Base-by-base conservation (phyloP, 2,888 invertebrate genomes). In the Vanessa cardui region DNA sequence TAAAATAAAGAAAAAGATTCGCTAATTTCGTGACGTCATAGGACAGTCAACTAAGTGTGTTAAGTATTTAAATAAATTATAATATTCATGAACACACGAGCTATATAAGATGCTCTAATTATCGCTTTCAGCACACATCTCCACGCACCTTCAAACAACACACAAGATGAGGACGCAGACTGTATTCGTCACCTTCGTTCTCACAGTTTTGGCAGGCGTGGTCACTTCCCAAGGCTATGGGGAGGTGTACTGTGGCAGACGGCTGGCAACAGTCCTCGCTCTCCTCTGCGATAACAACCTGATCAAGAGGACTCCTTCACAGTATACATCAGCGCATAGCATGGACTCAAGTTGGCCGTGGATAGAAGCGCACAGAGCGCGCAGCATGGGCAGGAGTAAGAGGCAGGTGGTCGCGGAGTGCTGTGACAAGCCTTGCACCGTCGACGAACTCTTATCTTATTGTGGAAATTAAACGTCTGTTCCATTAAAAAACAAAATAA, bases 391-490 rank as follows among this genome's bases (percentile, higher is more conserved):
- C 7, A 72, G 80, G 45, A 77, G 74, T 6, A 83, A 81, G 68
- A 71, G 82, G 49, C 79, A 80, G 45, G 76, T 83, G 6, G 83
- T 75, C 6, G 75, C 74, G 2, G 79, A 82, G 60, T 84, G 85
- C 74, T 85, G 85, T 65, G 76, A 77, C 4, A 82, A 81, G 18
- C 76, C 81, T 0, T 85, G 85, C 63, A 72, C 77, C 6, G 18
- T 77, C 0, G 62, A 73, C 0, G 81, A 83, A 58, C 71, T 84
- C 6, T 33, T 79, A 12, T 65, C 73, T 1, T 84, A 83, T 65
- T 85, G 83, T 58, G 65, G 44, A 4, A 50, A 50, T 15, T 50
- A 15, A 21, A 26, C 2, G 4, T 12, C 1, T 39, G 12, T 9
- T 5, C 3, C 2, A 12, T 39, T 39, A 39, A 9, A 12, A 39